These are phyloP conservation scores for Siphlonurus alternatus DNA, from an alignment of 2,888 invertebrate species.

Conservation along the genomic window DNA sequence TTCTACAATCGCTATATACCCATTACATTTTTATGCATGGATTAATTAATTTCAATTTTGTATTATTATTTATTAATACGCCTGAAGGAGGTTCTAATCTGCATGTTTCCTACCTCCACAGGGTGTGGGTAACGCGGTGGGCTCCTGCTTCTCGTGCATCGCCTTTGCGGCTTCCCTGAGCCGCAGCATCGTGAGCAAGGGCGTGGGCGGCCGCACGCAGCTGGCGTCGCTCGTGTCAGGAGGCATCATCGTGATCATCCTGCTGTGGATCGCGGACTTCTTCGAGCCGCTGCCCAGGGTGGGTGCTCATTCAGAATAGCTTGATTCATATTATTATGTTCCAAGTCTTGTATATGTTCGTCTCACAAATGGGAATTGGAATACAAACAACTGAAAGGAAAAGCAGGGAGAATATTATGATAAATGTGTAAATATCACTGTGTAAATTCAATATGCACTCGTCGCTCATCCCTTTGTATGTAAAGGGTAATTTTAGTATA, in stretches of 20 bases:
- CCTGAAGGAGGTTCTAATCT: neutral
- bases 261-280: slow-evolving; percentile 76
- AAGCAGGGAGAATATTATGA: neutral
- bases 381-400: neutral
- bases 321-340: neutral
- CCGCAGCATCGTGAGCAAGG: slow-evolving; percentile 52
- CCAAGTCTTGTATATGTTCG: neutral
- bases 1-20: neutral
- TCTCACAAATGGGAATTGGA: neutral
- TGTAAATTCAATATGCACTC: neutral
- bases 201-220: slow-evolving; percentile 70
- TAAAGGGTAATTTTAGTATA: no score
- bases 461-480: no score
- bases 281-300: slow-evolving; percentile 67
- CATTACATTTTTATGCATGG: neutral
- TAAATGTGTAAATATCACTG: neutral
- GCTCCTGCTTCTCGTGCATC: slow-evolving; percentile 47
- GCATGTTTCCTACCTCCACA: slow-evolving; percentile 17
- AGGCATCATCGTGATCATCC: slow-evolving; percentile 50
- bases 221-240: slow-evolving; percentile 67
- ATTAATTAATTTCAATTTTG: neutral
- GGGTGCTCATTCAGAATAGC: slow-evolving; percentile 15
- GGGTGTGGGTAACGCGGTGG: slow-evolving; percentile 49
- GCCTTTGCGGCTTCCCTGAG: slow-evolving; percentile 48
- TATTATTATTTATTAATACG: neutral